phyloP scores from a whole-genome alignment of 2,113 vertebrate genomes.

The Trichomycterus rosablanca region DNA sequence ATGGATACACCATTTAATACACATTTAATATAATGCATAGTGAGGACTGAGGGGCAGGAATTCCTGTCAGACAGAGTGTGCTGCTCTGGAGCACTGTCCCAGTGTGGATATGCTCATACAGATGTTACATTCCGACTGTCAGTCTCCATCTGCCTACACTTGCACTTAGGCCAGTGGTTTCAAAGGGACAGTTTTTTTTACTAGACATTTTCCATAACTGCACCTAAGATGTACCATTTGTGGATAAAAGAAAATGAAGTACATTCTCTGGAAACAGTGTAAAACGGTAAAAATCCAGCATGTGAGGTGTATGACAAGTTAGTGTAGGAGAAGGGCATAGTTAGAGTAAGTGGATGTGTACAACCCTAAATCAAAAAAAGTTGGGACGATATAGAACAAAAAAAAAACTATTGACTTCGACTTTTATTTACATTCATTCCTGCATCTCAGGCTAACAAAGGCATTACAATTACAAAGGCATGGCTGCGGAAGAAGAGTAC shows the following conservation, averaged over 20 bases:
- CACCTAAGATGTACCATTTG: not conserved
- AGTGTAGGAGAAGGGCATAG: too few relatives aligned
- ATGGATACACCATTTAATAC: too few relatives aligned
- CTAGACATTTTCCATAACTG: not conserved
- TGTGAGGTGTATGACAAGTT: not conserved
- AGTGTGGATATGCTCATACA: not conserved
- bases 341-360: too few relatives aligned
- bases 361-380: too few relatives aligned
- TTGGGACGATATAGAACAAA: too few relatives aligned
- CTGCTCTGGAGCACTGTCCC: not conserved
- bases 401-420: too few relatives aligned
- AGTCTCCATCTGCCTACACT: constrained; percentile 33
- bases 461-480: too few relatives aligned
- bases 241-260: not conserved
- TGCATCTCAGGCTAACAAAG: too few relatives aligned
- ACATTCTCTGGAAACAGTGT: not conserved
- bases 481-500: too few relatives aligned
- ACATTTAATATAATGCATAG: not conserved
- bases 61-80: not conserved
- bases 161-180: constrained; percentile 38
- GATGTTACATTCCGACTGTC: constrained; percentile 16
- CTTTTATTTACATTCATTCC: too few relatives aligned
- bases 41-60: not conserved
- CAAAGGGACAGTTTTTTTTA: constrained; percentile 31
- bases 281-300: not conserved